A percentile compares a stretch with the other conserved stretches of the same genome.
Conservation (phyloP, 2,797 vertebrate genomes). For the Xyrichtys novacula region DNA sequence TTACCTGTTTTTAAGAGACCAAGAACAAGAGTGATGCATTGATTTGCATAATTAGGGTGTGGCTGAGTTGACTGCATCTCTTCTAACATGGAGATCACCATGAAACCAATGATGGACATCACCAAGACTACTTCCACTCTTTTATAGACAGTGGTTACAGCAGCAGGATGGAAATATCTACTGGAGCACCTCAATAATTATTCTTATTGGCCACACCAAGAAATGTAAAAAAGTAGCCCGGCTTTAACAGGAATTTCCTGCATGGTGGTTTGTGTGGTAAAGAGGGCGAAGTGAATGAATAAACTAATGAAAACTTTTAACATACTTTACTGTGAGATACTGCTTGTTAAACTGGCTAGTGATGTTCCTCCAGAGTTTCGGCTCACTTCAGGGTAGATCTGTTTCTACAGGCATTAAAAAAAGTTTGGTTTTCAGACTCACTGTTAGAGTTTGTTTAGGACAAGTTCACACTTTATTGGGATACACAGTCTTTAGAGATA, state of each 20-base stretch:
- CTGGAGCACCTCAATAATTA: too few relatives aligned
- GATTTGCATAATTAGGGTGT: too few relatives aligned
- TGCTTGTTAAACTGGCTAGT: not conserved
- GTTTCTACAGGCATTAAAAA: not conserved
- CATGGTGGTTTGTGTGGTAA: not conserved
- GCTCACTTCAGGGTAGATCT: not conserved
- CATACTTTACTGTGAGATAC: not conserved
- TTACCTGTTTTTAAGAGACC: too few relatives aligned
- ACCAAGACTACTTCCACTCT: too few relatives aligned
- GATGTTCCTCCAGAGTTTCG: not conserved
- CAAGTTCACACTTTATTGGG: constrained; percentile 1
- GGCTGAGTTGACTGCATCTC: too few relatives aligned
- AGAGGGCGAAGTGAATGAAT: not conserved
- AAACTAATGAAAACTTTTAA: not conserved
- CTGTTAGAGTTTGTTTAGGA: not conserved
- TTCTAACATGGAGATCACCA: too few relatives aligned
- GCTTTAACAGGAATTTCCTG: not conserved
- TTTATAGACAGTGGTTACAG: too few relatives aligned
- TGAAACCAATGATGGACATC: too few relatives aligned
- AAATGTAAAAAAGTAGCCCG: not conserved
- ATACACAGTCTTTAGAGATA: constrained; percentile 24
- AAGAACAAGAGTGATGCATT: too few relatives aligned
- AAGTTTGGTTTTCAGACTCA: constrained; percentile 19
- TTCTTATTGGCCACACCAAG: too few relatives aligned
- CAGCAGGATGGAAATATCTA: too few relatives aligned